phyloP scores from a whole-genome alignment of 2,888 invertebrate genomes.

The Adelognathus sp. region DNA sequence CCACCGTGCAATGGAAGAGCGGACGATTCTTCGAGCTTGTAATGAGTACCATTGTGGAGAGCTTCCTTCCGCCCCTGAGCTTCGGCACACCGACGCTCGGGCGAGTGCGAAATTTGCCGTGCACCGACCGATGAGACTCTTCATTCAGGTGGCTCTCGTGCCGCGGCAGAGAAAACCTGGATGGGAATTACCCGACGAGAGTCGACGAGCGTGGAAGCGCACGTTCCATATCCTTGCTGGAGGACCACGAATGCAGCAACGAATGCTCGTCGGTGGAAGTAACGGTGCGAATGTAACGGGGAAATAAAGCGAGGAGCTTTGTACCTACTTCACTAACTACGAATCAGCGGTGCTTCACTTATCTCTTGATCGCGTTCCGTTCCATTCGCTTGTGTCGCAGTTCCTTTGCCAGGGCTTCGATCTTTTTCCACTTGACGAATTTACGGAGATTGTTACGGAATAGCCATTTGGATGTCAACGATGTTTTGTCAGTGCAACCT shows the following conservation, averaged over 20 bases:
- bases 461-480: no score
- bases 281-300: conserved; percentile 66
- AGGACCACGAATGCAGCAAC: neutral
- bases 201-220: conserved; percentile 28
- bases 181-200: conserved; percentile 65
- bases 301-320: conserved; percentile 72
- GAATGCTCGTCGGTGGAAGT: neutral
- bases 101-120: conserved; percentile 44
- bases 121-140: conserved; percentile 37
- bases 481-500: no score
- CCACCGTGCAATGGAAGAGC: conserved; percentile 24
- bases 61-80: conserved; percentile 56
- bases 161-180: conserved; percentile 53
- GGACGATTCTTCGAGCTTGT: conserved; percentile 68
- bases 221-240: conserved; percentile 40
- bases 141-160: conserved; percentile 40
- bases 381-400: no score
- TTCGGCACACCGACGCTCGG: conserved; percentile 22
- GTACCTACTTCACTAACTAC: conserved; percentile 57
- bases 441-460: no score
- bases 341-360: conserved; percentile 27
- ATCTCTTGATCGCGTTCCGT: conserved; percentile 17
- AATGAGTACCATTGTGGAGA: conserved; percentile 73
- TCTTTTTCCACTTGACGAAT: no score
- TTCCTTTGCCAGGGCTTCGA: no score